phyloP scores from a whole-genome alignment of 2,888 invertebrate species.

The Mythimna albipuncta region DNA sequence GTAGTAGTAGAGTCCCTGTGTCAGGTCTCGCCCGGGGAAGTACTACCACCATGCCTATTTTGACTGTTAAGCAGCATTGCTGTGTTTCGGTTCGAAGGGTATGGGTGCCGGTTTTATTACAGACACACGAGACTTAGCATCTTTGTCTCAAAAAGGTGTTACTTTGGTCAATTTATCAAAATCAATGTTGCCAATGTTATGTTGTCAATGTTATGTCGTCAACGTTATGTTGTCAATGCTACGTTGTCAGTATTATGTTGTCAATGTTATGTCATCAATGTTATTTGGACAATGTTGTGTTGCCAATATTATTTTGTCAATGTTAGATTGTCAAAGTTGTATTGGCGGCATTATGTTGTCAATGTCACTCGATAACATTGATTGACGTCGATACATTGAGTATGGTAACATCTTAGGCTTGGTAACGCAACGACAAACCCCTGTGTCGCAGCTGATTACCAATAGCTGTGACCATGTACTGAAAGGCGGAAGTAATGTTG shows the following conservation, averaged over 20 bases:
- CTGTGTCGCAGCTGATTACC: not conserved
- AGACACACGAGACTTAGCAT: constrained; percentile 18
- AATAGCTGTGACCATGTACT: constrained; percentile 1
- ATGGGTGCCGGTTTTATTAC: constrained; percentile 29
- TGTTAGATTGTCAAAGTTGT: too few species aligned
- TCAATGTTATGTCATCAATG: too few species aligned
- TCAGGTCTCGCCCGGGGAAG: constrained; percentile 39
- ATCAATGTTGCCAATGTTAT: too few species aligned
- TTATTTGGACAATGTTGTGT: too few species aligned
- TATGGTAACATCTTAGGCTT: constrained; percentile 1
- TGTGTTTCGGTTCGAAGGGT: constrained; percentile 19
- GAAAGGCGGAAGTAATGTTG: constrained; percentile 7
- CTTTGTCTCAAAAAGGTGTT: constrained; percentile 18
- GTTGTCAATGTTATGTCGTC: too few species aligned
- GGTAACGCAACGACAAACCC: not conserved
- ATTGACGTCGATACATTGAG: not conserved
- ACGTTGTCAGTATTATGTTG: too few species aligned
- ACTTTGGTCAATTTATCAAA: not conserved
- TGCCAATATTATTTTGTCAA: too few species aligned
- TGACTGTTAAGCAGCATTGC: not conserved
- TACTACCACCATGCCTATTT: constrained; percentile 42
- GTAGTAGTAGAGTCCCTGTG: constrained; percentile 43
- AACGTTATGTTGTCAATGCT: too few species aligned
- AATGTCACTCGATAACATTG: not conserved
- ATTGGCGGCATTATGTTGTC: not conserved